phyloP scores from a whole-genome alignment of 1,140 invertebrate species.

The Panulirus ornatus region DNA sequence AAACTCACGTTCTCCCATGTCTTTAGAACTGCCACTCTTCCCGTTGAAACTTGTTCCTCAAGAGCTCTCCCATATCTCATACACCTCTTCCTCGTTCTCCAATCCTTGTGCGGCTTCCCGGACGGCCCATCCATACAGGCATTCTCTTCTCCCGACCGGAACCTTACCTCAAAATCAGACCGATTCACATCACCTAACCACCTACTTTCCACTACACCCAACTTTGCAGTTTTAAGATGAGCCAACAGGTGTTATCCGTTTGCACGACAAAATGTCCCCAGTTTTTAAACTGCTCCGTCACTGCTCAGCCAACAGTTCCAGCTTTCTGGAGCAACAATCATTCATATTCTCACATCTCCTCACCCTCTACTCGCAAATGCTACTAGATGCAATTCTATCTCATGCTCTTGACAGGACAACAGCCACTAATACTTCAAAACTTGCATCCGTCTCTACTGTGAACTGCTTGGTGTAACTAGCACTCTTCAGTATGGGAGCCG shows the following conservation, averaged over 20 bases:
- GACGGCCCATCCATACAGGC: no score
- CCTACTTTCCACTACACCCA: constrained; percentile 3
- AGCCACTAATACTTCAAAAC: constrained; percentile 28
- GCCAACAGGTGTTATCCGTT: constrained; percentile 4
- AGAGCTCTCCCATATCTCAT: not conserved
- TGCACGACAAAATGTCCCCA: not conserved
- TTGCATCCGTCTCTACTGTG: constrained; percentile 30
- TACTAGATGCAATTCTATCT: constrained; percentile 1
- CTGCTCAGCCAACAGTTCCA: constrained; percentile 32
- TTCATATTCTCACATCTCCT: constrained; percentile 28
- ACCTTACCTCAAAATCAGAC: constrained; percentile 11
- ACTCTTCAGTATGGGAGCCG: not conserved
- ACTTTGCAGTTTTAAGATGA: not conserved
- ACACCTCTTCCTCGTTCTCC: not conserved
- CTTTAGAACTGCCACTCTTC: not conserved
- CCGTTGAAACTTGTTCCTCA: no score
- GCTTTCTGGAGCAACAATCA: constrained; percentile 37
- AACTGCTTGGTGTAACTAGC: not conserved
- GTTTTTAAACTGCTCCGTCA: constrained; percentile 5
- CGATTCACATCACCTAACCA: not conserved
- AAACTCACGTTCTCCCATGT: not conserved
- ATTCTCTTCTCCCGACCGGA: not conserved
- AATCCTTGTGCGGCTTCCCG: not conserved
- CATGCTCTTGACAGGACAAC: not conserved
- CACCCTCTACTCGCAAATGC: constrained; percentile 13